phyloP scores from a whole-genome alignment of 2,797 vertebrate species.

The Remorina albescens region DNA sequence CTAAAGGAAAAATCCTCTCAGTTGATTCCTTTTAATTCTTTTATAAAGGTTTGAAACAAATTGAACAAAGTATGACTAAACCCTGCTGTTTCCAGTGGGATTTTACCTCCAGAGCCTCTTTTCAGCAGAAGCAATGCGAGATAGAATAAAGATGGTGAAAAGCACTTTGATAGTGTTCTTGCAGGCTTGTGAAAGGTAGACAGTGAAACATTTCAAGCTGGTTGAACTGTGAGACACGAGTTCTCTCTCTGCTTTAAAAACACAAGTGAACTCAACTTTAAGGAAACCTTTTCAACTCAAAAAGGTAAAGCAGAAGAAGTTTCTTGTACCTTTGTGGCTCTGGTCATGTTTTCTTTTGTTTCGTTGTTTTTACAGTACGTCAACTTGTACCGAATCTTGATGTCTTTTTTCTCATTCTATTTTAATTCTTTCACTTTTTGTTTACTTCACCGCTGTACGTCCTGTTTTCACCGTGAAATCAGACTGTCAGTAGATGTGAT shows the following conservation, averaged over 20 bases:
- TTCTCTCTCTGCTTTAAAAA: slow-evolving; percentile 9
- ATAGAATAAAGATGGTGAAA: slow-evolving; percentile 47
- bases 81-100: slow-evolving; percentile 59
- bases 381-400: background rate
- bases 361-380: background rate
- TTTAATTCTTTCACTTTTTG: background rate
- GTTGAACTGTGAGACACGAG: slow-evolving; percentile 27
- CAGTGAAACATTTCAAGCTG: slow-evolving; percentile 31
- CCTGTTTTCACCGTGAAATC: background rate
- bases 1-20: slow-evolving; percentile 48
- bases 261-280: background rate
- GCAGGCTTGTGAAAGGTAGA: slow-evolving; percentile 38
- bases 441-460: background rate
- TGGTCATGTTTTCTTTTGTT: background rate
- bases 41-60: slow-evolving; percentile 57
- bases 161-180: slow-evolving; percentile 54
- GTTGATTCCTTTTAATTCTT: slow-evolving; percentile 69
- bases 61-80: slow-evolving; percentile 65
- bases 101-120: slow-evolving; percentile 53
- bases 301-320: background rate
- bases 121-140: slow-evolving; percentile 29
- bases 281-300: slow-evolving; percentile 2
- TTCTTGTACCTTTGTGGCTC: background rate
- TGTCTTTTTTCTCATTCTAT: background rate
- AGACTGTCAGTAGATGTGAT: background rate